phyloP scores from a whole-genome alignment of 2,113 vertebrate genomes.

The Pristiophorus japonicus region DNA sequence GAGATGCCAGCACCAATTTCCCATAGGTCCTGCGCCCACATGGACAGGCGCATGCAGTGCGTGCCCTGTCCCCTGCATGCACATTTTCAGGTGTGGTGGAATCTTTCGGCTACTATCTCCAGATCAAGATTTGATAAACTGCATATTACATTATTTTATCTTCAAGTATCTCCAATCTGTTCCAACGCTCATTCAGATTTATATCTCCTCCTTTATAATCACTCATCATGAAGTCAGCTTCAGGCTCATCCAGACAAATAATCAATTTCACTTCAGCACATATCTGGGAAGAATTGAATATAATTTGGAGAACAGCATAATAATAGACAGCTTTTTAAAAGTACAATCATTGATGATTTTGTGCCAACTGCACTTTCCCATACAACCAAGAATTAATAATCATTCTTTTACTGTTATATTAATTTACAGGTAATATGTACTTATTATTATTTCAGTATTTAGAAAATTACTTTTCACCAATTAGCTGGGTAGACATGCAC shows the following conservation, averaged over 20 bases:
- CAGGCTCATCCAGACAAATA: not conserved
- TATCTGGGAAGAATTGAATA: not conserved
- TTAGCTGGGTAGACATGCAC: not conserved
- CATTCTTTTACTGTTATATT: not conserved
- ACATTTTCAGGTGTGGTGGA: not conserved
- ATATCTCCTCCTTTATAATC: not conserved
- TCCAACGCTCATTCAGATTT: not conserved
- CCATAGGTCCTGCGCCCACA: too few relatives aligned
- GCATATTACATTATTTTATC: not conserved
- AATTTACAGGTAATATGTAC: not conserved
- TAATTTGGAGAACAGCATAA: not conserved
- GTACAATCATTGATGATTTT: not conserved
- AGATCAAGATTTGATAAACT: not conserved
- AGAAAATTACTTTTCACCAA: not conserved
- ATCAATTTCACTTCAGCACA: not conserved
- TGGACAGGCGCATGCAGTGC: too few relatives aligned
- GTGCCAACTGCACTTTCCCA: not conserved
- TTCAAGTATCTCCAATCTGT: conserved; percentile 4
- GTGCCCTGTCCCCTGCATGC: not conserved
- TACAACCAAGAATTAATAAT: not conserved
- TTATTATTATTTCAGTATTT: not conserved
- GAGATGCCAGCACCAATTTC: not conserved
- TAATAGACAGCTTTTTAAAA: not conserved
- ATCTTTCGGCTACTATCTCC: not conserved
- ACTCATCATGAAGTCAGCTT: not conserved